Evolutionary conservation across 2,888 invertebrate genomes (phyloP), one percentile per base, ranked within the genome.

Genomic region (Drosophila ustulata): DNA sequence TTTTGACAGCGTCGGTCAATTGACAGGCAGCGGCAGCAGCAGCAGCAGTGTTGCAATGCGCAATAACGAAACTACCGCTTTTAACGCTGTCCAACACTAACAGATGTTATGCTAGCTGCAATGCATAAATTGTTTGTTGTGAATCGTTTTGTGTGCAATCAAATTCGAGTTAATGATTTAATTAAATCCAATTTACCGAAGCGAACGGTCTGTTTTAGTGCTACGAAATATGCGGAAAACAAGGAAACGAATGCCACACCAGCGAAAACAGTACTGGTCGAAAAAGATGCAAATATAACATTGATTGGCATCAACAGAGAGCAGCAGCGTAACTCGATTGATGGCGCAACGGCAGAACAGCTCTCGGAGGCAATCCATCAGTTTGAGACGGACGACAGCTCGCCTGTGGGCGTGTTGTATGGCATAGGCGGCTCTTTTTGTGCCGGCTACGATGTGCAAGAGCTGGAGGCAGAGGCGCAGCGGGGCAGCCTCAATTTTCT

Each of bases 351-450:
- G 0, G 94, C 96, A 0, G 89, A 93, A 49, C 93, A 95, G 78
- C 93, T 99, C 23, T 93, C 94, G 0, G 93, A 94, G 37, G 97
- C 97, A 0, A 94, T 99, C 53, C 93, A 94, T 72, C 93, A 94
- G 13, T 98, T 98, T 92, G 98, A 99, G 77, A 93, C 94, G 28
- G 97, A 98, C 90, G 91, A 94, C 0, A 92, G 93, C 0, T 93
- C 96, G 0, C 93, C 93, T 56, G 96, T 96, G 3, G 96, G 96
- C 11, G 95, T 99, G 2, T 93, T 99, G 3, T 95, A 98, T 91
- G 99, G 99, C 11, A 94, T 95, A 84, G 98, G 98, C 11, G 98
- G 98, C 1, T 96, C 96, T 58, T 99, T 99, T 92, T 98, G 97
- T 91, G 95, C 98, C 2, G 99, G 99, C 0, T 97, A 96, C 91